Evolutionary conservation across 2,888 invertebrate genomes (phyloP), one percentile per base, ranked within the genome.

Genomic region (Linnaemya vulpina): DNA sequence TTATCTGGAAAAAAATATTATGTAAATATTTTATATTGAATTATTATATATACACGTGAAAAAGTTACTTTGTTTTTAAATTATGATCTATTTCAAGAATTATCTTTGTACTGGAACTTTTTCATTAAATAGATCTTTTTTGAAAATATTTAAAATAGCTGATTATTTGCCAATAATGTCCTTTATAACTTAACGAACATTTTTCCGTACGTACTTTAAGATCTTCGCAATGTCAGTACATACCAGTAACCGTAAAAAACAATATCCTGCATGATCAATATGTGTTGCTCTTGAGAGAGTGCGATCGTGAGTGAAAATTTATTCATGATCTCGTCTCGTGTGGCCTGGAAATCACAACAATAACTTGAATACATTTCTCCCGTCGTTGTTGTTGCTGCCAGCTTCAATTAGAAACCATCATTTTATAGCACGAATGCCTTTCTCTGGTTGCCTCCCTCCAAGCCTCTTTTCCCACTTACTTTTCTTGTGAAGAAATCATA

Each of bases 401-500:
- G 22, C 51, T 30, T 40, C n/a, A 63, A 40, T 53, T 43, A 25
- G 46, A 35, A 35, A 43, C 46, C 73, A 46, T 20, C 13, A 71
- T 71, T 46, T 58, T 17, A 30, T 17, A 58, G 7, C 11, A 73
- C 35, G 9, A 35, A 17, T 75, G 20, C 7, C 35, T 35, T n/a
- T 73, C 30, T 46, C 58, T 60, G 35, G 30, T 60, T 11, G 22
- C 49, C 15, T 38, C 49, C 13, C 11, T 55, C 30, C 58, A 49
- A 9, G 35, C 55, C 51, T 51, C 51, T 74, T 22, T 62, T 35
- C 20, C 5, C 20, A 20, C 20, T 13, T 63, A 20, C 20, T 13
- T 63, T 68, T 63, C 13, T 15, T 22, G 2, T 3, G 40, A 49
- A 53, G 22, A 1, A 65, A 51, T 75, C 67, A 76, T 46, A 55